Evolutionary conservation across 2,888 invertebrate genomes (phyloP).

Genomic region (Tiliacea aurago): DNA sequence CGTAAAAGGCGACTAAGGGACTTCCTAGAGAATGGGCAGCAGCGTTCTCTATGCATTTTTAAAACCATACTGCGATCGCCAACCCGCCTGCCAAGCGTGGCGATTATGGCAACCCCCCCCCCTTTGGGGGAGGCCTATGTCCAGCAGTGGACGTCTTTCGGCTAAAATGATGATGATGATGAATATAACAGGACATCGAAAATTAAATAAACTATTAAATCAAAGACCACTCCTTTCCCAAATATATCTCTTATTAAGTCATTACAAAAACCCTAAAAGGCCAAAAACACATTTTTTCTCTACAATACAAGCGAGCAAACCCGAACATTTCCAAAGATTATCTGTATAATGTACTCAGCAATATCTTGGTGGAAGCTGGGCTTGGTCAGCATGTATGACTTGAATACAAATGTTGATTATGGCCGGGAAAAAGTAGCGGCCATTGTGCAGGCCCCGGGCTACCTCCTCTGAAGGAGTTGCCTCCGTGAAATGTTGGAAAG

Average conservation of each 20-base stretch:
- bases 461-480: slow-evolving; percentile 85
- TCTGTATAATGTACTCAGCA: slow-evolving; percentile 58
- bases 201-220: slow-evolving; percentile 4
- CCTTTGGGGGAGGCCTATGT: too few species aligned
- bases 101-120: too few species aligned
- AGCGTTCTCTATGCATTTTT: too few species aligned
- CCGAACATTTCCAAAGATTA: slow-evolving; percentile 64
- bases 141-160: too few species aligned
- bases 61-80: too few species aligned
- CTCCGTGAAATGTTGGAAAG: slow-evolving; percentile 67
- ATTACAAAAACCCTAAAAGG: slow-evolving; percentile 17
- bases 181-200: neutral
- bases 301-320: slow-evolving; percentile 1
- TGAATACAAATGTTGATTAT: slow-evolving; percentile 90
- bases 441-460: slow-evolving; percentile 84
- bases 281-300: neutral
- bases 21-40: too few species aligned
- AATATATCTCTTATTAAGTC: slow-evolving; percentile 17
- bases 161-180: too few species aligned
- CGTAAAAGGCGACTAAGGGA: too few species aligned
- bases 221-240: neutral
- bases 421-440: slow-evolving; percentile 86
- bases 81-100: too few species aligned
- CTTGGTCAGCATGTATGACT: slow-evolving; percentile 70
- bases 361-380: slow-evolving; percentile 58